Evolutionary conservation across 2,113 vertebrate species (phyloP).

Genomic region (Otus sunia): DNA sequence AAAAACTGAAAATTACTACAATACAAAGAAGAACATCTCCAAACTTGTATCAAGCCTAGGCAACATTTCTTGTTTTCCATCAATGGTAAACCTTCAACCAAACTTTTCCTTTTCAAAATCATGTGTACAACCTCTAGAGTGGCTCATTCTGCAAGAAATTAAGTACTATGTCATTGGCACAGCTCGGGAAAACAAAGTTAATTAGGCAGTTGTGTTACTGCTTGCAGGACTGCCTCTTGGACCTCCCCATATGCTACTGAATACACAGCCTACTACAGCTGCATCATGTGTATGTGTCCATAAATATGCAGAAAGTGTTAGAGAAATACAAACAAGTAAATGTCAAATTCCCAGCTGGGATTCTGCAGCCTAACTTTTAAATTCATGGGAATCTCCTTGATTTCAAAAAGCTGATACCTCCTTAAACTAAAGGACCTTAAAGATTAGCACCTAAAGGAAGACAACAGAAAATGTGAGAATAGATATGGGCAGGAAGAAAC

Average conservation of each 20-base stretch:
- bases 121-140: not conserved
- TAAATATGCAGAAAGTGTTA: not conserved
- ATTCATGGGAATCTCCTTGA: not conserved
- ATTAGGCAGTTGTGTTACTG: not conserved
- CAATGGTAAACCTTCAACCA: not conserved
- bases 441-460: not conserved
- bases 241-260: not conserved
- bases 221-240: not conserved
- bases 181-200: not conserved
- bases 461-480: not conserved
- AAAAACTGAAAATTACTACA: not conserved
- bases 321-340: not conserved
- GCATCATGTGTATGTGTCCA: not conserved
- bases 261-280: not conserved
- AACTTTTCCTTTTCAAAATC: not conserved
- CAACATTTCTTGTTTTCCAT: not conserved
- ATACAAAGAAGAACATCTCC: not conserved
- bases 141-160: not conserved
- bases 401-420: not conserved
- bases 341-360: not conserved
- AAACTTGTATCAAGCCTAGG: not conserved
- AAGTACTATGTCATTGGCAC: not conserved
- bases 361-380: not conserved
- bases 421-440: not conserved
- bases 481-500: not conserved